Percentiles rank a stretch among this genome's conserved stretches.
Evolutionary conservation across 2,113 vertebrate genomes (phyloP).

Genomic region (Leucopsar rothschildi): DNA sequence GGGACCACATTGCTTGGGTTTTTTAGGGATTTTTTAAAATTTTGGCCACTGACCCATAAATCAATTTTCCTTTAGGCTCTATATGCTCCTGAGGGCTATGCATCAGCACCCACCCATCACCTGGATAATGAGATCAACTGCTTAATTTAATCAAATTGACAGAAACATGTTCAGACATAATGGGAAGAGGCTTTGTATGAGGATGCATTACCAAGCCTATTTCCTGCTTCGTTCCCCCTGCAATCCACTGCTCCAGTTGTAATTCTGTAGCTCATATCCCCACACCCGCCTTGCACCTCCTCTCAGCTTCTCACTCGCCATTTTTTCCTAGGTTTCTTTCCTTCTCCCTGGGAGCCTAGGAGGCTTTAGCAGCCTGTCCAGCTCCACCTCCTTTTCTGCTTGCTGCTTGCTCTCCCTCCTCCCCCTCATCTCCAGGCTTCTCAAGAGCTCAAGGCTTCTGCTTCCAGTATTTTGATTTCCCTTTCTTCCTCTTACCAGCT

Average conservation of each 20-base stretch:
- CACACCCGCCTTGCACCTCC: background rate
- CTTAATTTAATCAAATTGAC: conserved; percentile 2
- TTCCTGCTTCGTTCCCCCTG: background rate
- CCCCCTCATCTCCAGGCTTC: conserved; percentile 17
- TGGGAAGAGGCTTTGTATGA: background rate
- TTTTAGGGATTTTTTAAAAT: background rate
- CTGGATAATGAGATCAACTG: background rate
- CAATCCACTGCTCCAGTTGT: background rate
- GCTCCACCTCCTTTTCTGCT: conserved; percentile 44
- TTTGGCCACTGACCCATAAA: background rate
- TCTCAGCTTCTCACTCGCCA: background rate
- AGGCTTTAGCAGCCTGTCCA: background rate
- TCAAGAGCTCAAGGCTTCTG: conserved; percentile 31
- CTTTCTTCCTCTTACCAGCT: background rate
- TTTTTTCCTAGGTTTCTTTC: background rate
- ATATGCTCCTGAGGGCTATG: background rate
- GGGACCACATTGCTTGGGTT: background rate
- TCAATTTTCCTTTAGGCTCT: background rate
- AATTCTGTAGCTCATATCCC: background rate
- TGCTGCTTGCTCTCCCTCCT: conserved; percentile 17
- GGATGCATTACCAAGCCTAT: background rate
- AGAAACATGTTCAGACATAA: background rate
- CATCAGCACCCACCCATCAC: background rate
- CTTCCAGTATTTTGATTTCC: conserved; percentile 19
- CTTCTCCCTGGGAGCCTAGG: background rate